A percentile compares a stretch with the other conserved stretches of the same genome.
These are phyloP conservation scores for Euthynnus affinis DNA, from an alignment of 2,797 vertebrate species.

Conservation along the genomic window DNA sequence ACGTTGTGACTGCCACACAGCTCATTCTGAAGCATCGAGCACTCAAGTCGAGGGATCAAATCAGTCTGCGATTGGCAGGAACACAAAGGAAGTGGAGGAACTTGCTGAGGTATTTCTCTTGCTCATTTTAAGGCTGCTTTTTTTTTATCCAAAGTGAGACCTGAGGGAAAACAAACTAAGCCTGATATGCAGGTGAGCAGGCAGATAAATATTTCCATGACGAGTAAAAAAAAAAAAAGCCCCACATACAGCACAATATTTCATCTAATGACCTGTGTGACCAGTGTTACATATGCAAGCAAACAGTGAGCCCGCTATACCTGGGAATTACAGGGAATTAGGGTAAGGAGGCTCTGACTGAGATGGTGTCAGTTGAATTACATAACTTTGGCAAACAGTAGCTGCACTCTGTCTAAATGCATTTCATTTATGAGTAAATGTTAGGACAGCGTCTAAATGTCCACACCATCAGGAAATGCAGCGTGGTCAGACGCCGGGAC, in stretches of 20 bases:
- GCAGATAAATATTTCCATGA: conserved; percentile 22
- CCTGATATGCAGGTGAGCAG: conserved; percentile 36
- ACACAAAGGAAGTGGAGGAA: conserved; percentile 9
- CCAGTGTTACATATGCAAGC: conserved; percentile 14
- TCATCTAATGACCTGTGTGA: conserved; percentile 31
- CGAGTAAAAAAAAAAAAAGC: conserved; percentile 28
- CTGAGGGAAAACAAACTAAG: conserved; percentile 44
- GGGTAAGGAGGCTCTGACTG: conserved; percentile 20
- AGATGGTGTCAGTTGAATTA: conserved; percentile 15
- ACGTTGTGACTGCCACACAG: neutral
- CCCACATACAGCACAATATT: conserved; percentile 16
- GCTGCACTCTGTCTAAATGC: neutral
- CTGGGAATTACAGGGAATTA: conserved; percentile 35
- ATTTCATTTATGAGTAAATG: conserved; percentile 1
- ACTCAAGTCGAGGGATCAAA: conserved; percentile 6
- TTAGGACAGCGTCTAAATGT: neutral
- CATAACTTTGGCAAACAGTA: conserved; percentile 14
- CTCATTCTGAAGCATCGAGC: conserved; percentile 16
- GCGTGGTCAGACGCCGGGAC: neutral
- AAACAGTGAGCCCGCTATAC: conserved; percentile 25
- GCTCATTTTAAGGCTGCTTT: conserved; percentile 18
- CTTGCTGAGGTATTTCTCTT: conserved; percentile 5
- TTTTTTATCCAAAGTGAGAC: conserved; percentile 33
- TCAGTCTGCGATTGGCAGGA: neutral
- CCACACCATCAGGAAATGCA: neutral